Evolutionary conservation across 2,888 invertebrate species (phyloP).

Genomic region (Pterostichus madidus): DNA sequence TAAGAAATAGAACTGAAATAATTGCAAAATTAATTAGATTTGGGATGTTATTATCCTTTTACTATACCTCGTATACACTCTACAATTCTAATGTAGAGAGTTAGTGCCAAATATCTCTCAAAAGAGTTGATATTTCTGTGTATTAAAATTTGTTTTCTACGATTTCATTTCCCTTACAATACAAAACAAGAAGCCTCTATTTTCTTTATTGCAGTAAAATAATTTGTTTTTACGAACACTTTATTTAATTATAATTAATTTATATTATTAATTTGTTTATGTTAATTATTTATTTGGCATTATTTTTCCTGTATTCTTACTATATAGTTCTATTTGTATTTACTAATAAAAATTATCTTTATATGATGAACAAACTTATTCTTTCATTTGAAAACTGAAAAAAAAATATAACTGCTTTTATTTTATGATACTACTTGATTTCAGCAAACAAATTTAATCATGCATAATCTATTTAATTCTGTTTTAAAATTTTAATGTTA

Average conservation of each 20-base stretch:
- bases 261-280: slow-evolving; percentile 55
- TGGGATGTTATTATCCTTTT: slow-evolving; percentile 53
- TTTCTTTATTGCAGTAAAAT: slow-evolving; percentile 14
- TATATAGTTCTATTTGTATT: slow-evolving; percentile 61
- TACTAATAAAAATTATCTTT: slow-evolving; percentile 60
- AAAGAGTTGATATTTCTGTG: slow-evolving; percentile 40
- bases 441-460: not conserved
- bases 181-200: slow-evolving; percentile 25
- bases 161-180: slow-evolving; percentile 38
- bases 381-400: not conserved
- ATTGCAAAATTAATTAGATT: slow-evolving; percentile 29
- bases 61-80: slow-evolving; percentile 53
- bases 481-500: slow-evolving; percentile 5
- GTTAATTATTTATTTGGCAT: slow-evolving; percentile 59
- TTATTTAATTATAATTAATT: slow-evolving; percentile 60
- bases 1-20: slow-evolving; percentile 51
- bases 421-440: not conserved
- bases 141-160: slow-evolving; percentile 35
- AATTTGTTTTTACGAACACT: slow-evolving; percentile 50
- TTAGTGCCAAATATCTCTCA: slow-evolving; percentile 49
- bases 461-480: not conserved
- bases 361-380: slow-evolving; percentile 41
- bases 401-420: too few species aligned
- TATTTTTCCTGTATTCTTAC: slow-evolving; percentile 58
- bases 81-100: slow-evolving; percentile 40